phyloP scores from a whole-genome alignment of 2,888 invertebrate genomes.

The Metellina segmentata region DNA sequence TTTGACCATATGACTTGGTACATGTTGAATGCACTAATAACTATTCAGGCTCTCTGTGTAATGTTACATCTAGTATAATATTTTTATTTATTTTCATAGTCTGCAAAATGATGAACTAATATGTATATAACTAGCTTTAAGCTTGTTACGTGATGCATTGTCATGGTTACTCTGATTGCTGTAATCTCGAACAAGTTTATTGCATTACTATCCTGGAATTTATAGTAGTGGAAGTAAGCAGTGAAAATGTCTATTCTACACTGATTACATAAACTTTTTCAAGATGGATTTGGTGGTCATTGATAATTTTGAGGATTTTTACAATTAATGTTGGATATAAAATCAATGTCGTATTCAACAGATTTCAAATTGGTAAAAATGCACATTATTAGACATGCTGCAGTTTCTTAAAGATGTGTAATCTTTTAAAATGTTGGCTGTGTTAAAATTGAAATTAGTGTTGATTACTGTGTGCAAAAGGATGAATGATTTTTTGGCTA shows the following conservation, averaged over 20 bases:
- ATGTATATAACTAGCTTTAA: conserved; percentile 12
- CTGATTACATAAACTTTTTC: no score
- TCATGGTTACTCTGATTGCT: conserved; percentile 67
- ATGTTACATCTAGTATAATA: background rate
- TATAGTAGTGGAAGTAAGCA: no score
- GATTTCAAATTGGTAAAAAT: no score
- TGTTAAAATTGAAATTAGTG: background rate
- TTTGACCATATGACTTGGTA: background rate
- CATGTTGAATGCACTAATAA: background rate
- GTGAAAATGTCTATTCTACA: no score
- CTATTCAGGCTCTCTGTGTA: background rate
- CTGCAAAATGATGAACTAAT: conserved; percentile 35
- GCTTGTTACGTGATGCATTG: conserved; percentile 22
- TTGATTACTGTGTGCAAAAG: background rate
- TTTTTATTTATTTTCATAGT: conserved; percentile 9
- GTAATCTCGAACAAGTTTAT: background rate
- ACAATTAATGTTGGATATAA: no score
- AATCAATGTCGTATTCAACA: no score
- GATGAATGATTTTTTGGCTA: background rate
- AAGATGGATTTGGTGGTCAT: no score
- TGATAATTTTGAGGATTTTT: no score
- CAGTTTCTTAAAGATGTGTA: no score
- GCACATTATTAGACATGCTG: no score
- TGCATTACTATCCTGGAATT: no score
- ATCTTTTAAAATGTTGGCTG: background rate